Percentiles rank a stretch among this genome's conserved stretches.
These are phyloP conservation scores for Cheiracanthium punctorium DNA, from an alignment of 2,888 invertebrate genomes.

Conservation along the genomic window DNA sequence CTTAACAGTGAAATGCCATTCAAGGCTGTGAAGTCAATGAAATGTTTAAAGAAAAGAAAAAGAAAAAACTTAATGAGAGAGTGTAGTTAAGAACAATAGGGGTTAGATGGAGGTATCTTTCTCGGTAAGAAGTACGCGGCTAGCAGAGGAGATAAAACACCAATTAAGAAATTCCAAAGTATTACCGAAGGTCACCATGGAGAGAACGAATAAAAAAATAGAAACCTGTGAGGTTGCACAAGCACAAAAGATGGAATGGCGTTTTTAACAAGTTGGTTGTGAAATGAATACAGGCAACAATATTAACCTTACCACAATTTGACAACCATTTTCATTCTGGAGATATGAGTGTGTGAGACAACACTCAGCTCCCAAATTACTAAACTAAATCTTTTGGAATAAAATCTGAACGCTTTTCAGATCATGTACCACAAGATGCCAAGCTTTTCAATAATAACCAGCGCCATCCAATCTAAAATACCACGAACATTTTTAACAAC, in stretches of 20 bases:
- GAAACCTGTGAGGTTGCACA: not conserved
- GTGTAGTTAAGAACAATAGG: not conserved
- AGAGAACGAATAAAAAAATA: not conserved
- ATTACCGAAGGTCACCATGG: not conserved
- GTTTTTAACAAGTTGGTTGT: not conserved
- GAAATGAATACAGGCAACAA: not conserved
- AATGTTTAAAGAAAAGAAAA: not conserved
- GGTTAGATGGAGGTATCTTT: not conserved
- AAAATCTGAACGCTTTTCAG: too few species aligned
- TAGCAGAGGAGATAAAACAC: not conserved
- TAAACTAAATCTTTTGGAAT: too few species aligned
- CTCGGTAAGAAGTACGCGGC: not conserved
- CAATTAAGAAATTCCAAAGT: slow-evolving; percentile 1
- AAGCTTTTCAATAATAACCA: too few species aligned
- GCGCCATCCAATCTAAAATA: too few species aligned
- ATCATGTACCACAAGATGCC: too few species aligned
- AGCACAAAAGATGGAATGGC: not conserved
- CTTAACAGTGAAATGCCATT: too few species aligned
- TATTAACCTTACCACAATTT: too few species aligned
- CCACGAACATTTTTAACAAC: too few species aligned
- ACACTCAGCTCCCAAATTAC: too few species aligned
- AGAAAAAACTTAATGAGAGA: not conserved
- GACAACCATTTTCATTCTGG: too few species aligned
- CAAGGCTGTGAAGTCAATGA: too few species aligned
- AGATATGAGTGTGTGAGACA: too few species aligned